Percentiles rank a stretch among this genome's conserved stretches.
These are phyloP conservation scores for Potamilus streckersoni DNA, from an alignment of 1,140 invertebrate species.

Conservation along the genomic window DNA sequence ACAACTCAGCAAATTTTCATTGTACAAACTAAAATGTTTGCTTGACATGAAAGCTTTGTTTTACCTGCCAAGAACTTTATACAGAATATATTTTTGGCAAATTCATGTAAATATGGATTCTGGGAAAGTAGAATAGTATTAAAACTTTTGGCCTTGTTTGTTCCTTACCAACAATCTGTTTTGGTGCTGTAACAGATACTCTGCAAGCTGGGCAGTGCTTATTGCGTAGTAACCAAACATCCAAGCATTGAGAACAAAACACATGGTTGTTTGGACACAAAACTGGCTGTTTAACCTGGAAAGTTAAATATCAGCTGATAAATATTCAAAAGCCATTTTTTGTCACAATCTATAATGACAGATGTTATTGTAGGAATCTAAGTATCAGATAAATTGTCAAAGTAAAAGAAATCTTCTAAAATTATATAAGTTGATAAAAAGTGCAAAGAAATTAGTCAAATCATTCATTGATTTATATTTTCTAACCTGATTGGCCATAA, in stretches of 20 bases:
- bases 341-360: neutral
- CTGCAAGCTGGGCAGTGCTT: conserved; percentile 65
- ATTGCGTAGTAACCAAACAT: conserved; percentile 64
- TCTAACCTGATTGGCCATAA: too few relatives aligned
- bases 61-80: too few relatives aligned
- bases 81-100: too few relatives aligned
- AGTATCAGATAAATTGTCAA: neutral
- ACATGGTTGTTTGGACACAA: conserved; percentile 66
- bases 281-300: conserved; percentile 63
- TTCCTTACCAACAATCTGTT: conserved; percentile 56
- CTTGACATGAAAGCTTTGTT: too few relatives aligned
- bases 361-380: neutral
- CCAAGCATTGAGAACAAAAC: conserved; percentile 62
- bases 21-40: too few relatives aligned
- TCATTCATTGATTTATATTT: too few relatives aligned
- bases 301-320: neutral
- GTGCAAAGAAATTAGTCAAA: too few relatives aligned
- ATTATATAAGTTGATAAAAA: too few relatives aligned
- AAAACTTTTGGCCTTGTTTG: neutral
- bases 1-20: too few relatives aligned
- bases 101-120: too few relatives aligned
- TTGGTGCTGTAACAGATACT: conserved; percentile 49
- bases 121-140: neutral
- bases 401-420: too few relatives aligned
- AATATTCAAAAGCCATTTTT: neutral